Base-by-base conservation (phyloP, 2,888 invertebrate species). In the Nasonia oneida region DNA sequence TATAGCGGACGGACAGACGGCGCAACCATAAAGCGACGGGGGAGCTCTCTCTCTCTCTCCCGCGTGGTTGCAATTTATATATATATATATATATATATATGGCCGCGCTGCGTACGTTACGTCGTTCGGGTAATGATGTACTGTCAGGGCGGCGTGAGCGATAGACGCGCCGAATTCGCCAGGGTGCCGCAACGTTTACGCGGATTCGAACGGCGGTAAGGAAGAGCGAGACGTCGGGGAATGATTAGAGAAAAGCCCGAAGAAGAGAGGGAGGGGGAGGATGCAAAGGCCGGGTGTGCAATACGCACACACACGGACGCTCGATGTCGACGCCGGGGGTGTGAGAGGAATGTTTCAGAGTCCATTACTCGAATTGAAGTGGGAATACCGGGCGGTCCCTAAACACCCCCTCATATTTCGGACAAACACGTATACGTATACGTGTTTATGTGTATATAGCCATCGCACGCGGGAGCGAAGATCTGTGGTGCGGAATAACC, bases 301-400 rank as follows among this genome's bases (percentile, higher is more conserved):
- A 15, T n/a, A n/a, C 42, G 61, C 61, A 61, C n/a, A 74, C 5
- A 71, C 61, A 74, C 8, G 18, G 15, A 47, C 8, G n/a, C 50
- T 76, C 61, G 75, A 75, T 82, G 81, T 75, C 33, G 64, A 37
- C 33, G 29, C 29, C 1, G 64, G 14, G 75, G 82, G 73, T 83
- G 83, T 57, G 83, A 77, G 83, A 81, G 87, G 76, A 90, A 92
- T 92, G 91, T 92, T 92, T 92, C 90, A 89, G 91, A 91, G 91
- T 92, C 92, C 92, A 92, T 93, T 92, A 92, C 91, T 91, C 87
- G 91, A 90, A 93, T 92, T 92, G 92, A 89, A 90, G 90, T 91
- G 92, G 92, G 91, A 92, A 91, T 92, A 92, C 83, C 84, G 85
- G 88, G 87, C 86, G 90, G 90, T 92, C 92, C 91, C 92, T 89